These are phyloP conservation scores for Synergus umbraculus DNA, from an alignment of 2,888 invertebrate species.

Conservation along the genomic window DNA sequence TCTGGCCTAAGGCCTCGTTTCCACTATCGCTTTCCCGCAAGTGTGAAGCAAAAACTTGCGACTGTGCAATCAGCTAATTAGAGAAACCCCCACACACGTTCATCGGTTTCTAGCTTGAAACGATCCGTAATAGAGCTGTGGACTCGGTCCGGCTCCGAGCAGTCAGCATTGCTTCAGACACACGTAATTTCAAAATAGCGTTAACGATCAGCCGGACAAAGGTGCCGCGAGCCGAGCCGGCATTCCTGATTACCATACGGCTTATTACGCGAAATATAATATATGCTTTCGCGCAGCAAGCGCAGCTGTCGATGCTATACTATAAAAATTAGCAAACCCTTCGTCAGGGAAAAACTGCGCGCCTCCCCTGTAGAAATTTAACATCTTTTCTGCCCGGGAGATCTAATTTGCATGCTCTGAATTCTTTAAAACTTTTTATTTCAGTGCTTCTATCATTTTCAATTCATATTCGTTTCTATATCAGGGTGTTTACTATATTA, in stretches of 20 bases:
- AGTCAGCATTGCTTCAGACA: constrained; percentile 8
- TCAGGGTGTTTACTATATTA: too few species aligned
- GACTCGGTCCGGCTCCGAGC: neutral
- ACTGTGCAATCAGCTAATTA: neutral
- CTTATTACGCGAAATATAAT: constrained; percentile 65
- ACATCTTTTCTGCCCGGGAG: neutral
- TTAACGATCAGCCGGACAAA: constrained; percentile 63
- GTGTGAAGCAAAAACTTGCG: neutral
- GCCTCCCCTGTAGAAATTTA: neutral
- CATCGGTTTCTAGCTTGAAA: neutral
- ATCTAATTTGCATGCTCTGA: neutral
- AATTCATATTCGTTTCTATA: too few species aligned
- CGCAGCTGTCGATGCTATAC: constrained; percentile 48
- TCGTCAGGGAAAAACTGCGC: neutral
- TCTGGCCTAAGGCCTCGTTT: neutral
- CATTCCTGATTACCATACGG: constrained; percentile 67
- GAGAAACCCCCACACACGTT: neutral
- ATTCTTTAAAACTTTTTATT: neutral
- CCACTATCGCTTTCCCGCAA: neutral
- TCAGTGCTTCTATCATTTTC: too few species aligned
- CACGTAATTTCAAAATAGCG: constrained; percentile 36
- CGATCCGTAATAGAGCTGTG: constrained; percentile 27
- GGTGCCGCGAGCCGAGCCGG: constrained; percentile 58
- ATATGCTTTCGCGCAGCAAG: constrained; percentile 53
- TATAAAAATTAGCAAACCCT: neutral